Base-by-base conservation (phyloP, 2,113 vertebrate genomes). In the Laticauda colubrina region DNA sequence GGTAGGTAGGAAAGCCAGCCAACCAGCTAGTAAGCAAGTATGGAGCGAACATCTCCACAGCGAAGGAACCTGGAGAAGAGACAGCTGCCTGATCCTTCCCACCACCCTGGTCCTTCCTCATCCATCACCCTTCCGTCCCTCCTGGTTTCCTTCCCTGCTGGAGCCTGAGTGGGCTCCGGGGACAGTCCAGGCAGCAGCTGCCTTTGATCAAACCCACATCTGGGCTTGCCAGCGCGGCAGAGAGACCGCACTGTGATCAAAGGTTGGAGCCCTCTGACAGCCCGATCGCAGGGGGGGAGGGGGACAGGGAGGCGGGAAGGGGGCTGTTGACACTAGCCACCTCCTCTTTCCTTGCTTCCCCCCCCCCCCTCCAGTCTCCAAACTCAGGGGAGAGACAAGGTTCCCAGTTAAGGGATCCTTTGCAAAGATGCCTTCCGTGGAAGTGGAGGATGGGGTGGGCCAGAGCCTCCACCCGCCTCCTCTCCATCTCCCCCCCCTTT, bases 181-280 rank as follows among this genome's bases (percentile, higher is more conserved):
- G 96, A 96, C 95, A 96, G 96, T 91, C 96, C 61, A 0, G 96
- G 95, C 96, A 97, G 93, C 97, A 98, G 98, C 97, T 98, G 98
- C 97, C 97, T 98, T 98, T 97, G 97, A 98, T 98, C 97, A 98
- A 92, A 0, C 0, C 96, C 97, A 97, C 97, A 98, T 97, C 97
- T 97, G 97, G 97, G 97, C 96, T 96, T 96, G 61, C 95, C 95
- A 96, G 96, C 94, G 87, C 96, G 96, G 93, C 96, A 97, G 96
- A 96, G 96, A 97, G 97, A 96, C 97, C 86, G 96, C 93, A 96
- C 96, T 93, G 94, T 98, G 97, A 98, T 98, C 97, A 98, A 98
- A 98, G 97, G 95, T 98, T 97, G 96, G 96, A 97, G 94, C 94
- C 6, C 94, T 86, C 96, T 97, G 97, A 98, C 97, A 97, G 97